Evolutionary conservation across 2,888 invertebrate genomes (phyloP), one percentile per base, ranked within the genome.

Genomic region (Synanthedon tipuliformis): DNA sequence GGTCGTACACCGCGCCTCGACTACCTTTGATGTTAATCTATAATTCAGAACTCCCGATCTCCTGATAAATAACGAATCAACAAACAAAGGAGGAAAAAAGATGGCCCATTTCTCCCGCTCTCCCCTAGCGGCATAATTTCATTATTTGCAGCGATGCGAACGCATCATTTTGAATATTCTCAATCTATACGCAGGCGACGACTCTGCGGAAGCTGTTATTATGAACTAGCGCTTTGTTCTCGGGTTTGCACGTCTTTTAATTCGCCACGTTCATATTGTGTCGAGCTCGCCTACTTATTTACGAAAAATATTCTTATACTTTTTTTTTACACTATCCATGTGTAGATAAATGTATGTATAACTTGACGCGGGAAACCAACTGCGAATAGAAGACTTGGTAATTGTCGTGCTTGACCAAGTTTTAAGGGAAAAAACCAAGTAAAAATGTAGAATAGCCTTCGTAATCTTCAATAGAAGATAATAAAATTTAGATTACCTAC

Each of bases 1-100:
- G 68, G 63, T 67, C 71, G 66, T 69, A 66, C 64, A 67, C 68
- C 62, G 68, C 62, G 68, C 59, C 60, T 67, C 64, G 69, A 64
- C 12, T 50, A 62, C 71, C 75, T 81, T 81, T 80, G 81, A 81
- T 79, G 76, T 78, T 79, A 78, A 81, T 81, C 78, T 78, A 73
- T 73, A 73, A 68, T 71, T 64, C 66, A 65, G 68, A 64, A 63
- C 67, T 68, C 69, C 67, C 73, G 75, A 81, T 80, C 78, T 77
- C 67, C 77, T 78, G 78, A 78, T 79, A 81, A 78, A 79, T 78
- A 77, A 75, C 72, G 77, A 74, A 77, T 77, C 73, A 71, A 76
- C 78, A 80, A 78, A 81, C 78, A 77, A 78, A 75, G 71, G 68
- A 64, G 68, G 68, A 65, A 70, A 73, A 68, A 54, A 50, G 23